phyloP scores from a whole-genome alignment of 2,888 invertebrate species.

The Tribolium freemani region DNA sequence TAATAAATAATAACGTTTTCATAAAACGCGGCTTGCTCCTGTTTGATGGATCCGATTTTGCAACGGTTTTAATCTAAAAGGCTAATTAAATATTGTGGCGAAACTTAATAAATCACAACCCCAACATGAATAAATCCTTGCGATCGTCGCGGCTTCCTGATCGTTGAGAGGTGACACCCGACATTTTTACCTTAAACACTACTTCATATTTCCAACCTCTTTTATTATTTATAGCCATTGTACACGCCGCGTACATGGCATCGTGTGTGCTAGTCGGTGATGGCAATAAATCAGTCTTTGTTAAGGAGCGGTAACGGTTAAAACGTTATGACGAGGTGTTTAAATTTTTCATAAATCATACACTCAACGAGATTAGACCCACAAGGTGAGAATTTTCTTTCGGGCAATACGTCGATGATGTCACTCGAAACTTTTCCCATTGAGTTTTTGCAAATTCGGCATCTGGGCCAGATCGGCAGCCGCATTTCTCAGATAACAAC shows the following conservation, averaged over 20 bases:
- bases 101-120: constrained; percentile 37
- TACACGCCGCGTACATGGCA: constrained; percentile 25
- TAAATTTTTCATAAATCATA: constrained; percentile 38
- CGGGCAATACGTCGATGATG: constrained; percentile 10
- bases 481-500: constrained; percentile 7
- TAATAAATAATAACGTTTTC: constrained; percentile 35
- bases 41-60: constrained; percentile 31
- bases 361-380: constrained; percentile 24
- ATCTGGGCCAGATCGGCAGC: constrained; percentile 29
- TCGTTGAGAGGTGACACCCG: constrained; percentile 13
- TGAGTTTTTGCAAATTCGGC: constrained; percentile 25
- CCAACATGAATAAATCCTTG: constrained; percentile 28
- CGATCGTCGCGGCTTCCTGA: constrained; percentile 20
- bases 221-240: constrained; percentile 33
- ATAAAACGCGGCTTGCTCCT: constrained; percentile 27
- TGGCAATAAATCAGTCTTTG: constrained; percentile 38
- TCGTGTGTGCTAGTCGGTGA: constrained; percentile 27
- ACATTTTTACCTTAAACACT: constrained; percentile 29
- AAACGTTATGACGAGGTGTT: constrained; percentile 39
- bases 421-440: constrained; percentile 25
- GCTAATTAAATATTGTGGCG: constrained; percentile 19
- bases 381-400: not conserved
- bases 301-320: constrained; percentile 39
- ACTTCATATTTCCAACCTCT: constrained; percentile 22
- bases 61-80: constrained; percentile 17